phyloP scores from a whole-genome alignment of 2,797 vertebrate genomes.

The Catamblyrhynchus diadema region DNA sequence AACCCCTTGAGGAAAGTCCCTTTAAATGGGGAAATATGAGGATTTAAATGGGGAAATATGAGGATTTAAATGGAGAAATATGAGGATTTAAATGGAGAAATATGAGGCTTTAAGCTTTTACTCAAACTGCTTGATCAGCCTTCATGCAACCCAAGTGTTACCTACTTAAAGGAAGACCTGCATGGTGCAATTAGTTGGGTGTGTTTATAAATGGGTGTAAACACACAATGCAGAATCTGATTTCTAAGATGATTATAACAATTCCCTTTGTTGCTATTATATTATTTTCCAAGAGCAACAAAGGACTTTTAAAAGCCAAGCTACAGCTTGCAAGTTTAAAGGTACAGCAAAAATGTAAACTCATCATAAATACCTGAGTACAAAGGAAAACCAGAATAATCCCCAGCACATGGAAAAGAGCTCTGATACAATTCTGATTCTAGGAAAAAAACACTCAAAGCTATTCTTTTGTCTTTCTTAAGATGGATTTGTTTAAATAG shows the following conservation, averaged over 20 bases:
- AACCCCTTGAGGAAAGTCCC: constrained; percentile 8
- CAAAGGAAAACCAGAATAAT: background rate
- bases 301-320: background rate
- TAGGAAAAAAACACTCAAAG: background rate
- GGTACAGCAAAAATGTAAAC: background rate
- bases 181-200: background rate
- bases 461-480: background rate
- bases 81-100: background rate
- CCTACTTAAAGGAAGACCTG: background rate
- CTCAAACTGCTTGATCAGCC: background rate
- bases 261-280: background rate
- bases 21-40: background rate
- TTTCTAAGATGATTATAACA: background rate
- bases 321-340: background rate
- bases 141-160: background rate
- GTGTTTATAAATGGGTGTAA: background rate
- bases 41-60: background rate
- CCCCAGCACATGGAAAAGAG: background rate
- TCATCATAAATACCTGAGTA: background rate
- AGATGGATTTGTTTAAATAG: background rate
- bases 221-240: background rate
- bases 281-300: background rate
- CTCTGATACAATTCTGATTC: background rate
- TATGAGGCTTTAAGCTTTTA: background rate
- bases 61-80: background rate